Base-by-base conservation (phyloP, 2,797 vertebrate genomes). In the Dicrostonyx torquatus region DNA sequence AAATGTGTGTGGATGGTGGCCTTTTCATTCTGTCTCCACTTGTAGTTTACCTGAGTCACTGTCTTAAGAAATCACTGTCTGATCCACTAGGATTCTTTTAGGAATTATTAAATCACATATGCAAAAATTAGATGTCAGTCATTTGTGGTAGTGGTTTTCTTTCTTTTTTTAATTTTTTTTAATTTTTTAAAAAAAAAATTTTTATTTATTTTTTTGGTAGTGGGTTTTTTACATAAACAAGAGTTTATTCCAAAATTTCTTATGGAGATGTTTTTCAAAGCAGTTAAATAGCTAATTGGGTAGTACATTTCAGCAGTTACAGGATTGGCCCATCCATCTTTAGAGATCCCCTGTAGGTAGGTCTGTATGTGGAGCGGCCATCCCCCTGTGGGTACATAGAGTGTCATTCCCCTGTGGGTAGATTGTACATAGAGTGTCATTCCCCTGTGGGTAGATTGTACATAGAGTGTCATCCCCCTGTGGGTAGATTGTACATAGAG, bases 231-330 rank as follows among this genome's bases (percentile, higher is more conserved):
- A 24, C 64, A 66, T 66, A 34, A 84, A 87, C 64, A 40, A 53
- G 34, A 26, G 26, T 91, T 87, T 92, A 79, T 62, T 88, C 37
- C 83, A 89, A 82, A 48, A 80, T 87, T 82, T 94, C 93, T 94
- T 12, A 40, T 29, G 31, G 10, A 84, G 43, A 58, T 43, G n/a
- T 6, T 87, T 96, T 89, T 94, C 20, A 79, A 89, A 66, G 53
- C 9, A 66, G 6, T 17, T 60, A 77, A 87, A 64, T 84, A 94
- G 26, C 22, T 93, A 40, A 70, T 86, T 73, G 9, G 8, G 73
- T 20, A 60, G 15, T 48, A 66, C 58, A 75, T 83, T 64, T 48
- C 5, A 76, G 22, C 11, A 92, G 26, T 73, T 90, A 62, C 11
- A 26, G 29, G 82, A 43, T 78, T 29, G 68, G 80, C 70, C 6